Conservation (phyloP, 1,140 invertebrate genomes). For the Dermatophagoides farinae region DNA sequence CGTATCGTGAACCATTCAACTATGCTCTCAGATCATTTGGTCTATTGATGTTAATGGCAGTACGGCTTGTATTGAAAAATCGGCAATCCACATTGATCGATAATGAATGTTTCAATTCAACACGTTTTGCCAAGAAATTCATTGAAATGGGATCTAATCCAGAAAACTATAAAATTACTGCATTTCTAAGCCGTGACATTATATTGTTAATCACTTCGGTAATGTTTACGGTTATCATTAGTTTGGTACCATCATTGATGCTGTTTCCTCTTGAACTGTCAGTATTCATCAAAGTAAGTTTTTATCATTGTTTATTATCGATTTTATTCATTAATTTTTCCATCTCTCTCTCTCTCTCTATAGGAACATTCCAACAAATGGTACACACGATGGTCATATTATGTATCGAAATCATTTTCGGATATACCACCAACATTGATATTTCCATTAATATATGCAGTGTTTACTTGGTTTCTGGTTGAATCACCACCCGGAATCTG, state of each 20-base stretch:
- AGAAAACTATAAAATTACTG: not conserved
- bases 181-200: conserved; percentile 9
- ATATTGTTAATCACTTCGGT: conserved; percentile 12
- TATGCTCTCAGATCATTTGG: conserved; percentile 12
- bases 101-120: not conserved
- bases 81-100: not conserved
- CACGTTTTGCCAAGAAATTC: not conserved
- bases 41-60: conserved; percentile 9
- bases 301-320: not conserved
- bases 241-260: conserved; percentile 13
- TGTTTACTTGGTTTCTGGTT: conserved; percentile 86
- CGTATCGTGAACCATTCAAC: conserved; percentile 13
- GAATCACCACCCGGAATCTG: conserved; percentile 66
- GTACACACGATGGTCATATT: conserved; percentile 90
- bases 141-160: not conserved
- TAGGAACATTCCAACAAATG: conserved; percentile 90
- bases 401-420: conserved; percentile 79
- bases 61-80: conserved; percentile 1
- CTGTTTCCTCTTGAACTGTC: conserved; percentile 14
- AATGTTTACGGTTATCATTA: conserved; percentile 13
- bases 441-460: conserved; percentile 69
- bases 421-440: conserved; percentile 80
- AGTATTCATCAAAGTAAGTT: conserved; percentile 12
- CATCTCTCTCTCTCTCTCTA: not conserved
- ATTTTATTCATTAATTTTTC: not conserved